A percentile compares a stretch with the other conserved stretches of the same genome.
Evolutionary conservation across 2,113 vertebrate genomes (phyloP).

Genomic region (Passer montanus): DNA sequence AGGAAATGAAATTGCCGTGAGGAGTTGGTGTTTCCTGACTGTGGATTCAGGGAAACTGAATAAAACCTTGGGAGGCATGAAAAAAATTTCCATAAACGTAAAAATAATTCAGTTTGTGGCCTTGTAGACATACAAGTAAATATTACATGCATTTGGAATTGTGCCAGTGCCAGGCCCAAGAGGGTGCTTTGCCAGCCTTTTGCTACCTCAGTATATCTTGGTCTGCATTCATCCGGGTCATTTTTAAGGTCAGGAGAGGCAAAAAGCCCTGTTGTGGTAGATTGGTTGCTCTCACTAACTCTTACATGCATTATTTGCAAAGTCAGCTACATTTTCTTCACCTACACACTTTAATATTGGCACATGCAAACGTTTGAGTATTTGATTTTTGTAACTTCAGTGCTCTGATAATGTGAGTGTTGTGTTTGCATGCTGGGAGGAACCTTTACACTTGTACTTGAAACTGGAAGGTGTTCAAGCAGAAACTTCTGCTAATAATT

Average conservation of each 20-base stretch:
- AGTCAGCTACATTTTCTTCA: neutral
- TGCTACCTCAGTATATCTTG: neutral
- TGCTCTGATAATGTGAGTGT: neutral
- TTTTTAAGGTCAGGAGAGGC: neutral
- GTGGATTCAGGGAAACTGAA: neutral
- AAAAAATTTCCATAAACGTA: neutral
- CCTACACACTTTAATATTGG: neutral
- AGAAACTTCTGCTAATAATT: neutral
- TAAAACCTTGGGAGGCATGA: neutral
- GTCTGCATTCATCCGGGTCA: fast-evolving
- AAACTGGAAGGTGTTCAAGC: neutral
- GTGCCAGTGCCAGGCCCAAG: fast-evolving
- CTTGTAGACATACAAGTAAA: neutral
- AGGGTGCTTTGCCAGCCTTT: neutral
- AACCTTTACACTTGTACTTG: neutral
- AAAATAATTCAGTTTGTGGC: neutral
- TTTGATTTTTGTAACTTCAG: neutral
- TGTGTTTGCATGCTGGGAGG: neutral
- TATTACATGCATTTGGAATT: neutral
- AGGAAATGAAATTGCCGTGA: neutral
- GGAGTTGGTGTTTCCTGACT: neutral
- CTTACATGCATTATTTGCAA: fast-evolving
- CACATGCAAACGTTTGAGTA: neutral
- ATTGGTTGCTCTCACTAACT: neutral
- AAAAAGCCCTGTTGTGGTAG: neutral